Base-by-base conservation (phyloP, 1,140 invertebrate species). In the Penaeus chinensis region DNA sequence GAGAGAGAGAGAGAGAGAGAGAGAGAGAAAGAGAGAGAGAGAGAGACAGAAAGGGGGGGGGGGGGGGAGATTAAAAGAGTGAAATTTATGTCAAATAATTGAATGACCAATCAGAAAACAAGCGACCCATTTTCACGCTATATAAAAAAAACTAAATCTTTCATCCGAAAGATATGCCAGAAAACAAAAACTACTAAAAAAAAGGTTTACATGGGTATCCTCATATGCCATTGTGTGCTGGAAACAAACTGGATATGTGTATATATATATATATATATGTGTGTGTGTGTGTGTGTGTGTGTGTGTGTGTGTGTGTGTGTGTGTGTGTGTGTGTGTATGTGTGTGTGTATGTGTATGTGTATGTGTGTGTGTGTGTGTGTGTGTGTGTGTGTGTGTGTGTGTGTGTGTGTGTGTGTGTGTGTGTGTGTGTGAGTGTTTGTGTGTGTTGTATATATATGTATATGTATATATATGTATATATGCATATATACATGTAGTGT, bases 221-320 rank as follows among this genome's bases (percentile, higher is more conserved):
- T 10, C 32, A 69, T 69, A 22, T 69, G 22, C 32, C n/a, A 24
- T 24, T 69, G 32, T 69, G 32, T 65, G 32, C n/a, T 24, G 19
- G 65, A 62, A 82, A 37, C n/a, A 20, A 82, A 63, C 20, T 54
- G n/a, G 22, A 37, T 81, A 24, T 81, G 61, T 81, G 61, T 65
- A 10, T 62, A 20, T 24, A 18, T 62, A 20, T 62, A 37, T 63
- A 37, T 63, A 19, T 82, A n/a, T 82, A n/a, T 82, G 60, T 82
- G 60, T 82, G 60, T 82, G 60, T 82, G 60, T 81, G 19, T 81
- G 54, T 81, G 8, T 81, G 54, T 81, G 19, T 81, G 60, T 81
- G n/a, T 47, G 61, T 61, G 61, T 81, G 20, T 81, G 61, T 60
- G 16, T 80, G 78, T n/a, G 3, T 60, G 47, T 80, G 22, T 62